Conservation (phyloP, 1,140 invertebrate species). For the Diabrotica virgifera region DNA sequence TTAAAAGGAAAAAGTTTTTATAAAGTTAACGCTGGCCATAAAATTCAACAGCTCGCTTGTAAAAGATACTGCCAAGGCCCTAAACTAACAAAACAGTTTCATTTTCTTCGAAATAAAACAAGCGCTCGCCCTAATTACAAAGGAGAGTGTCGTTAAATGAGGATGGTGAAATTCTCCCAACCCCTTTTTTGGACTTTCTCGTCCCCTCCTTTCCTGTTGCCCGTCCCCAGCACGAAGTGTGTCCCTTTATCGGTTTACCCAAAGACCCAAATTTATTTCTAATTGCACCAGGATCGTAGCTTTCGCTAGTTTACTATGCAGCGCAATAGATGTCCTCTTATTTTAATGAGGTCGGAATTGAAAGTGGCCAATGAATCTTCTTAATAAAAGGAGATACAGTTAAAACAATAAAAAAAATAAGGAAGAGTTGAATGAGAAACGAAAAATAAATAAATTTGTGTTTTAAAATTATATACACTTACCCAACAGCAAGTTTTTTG, state of each 20-base stretch:
- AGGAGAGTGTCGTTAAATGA: constrained; percentile 15
- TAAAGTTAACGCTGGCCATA: neutral
- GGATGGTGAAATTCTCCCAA: neutral
- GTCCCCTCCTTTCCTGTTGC: no score
- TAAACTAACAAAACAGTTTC: constrained; percentile 21
- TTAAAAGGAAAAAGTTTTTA: no score
- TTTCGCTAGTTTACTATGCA: no score
- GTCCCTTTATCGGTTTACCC: constrained; percentile 1
- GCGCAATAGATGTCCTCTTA: no score
- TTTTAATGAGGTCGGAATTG: no score
- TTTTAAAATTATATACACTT: no score
- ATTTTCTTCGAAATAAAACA: constrained; percentile 22
- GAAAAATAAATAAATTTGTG: no score
- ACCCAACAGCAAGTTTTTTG: no score
- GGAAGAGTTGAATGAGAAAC: no score
- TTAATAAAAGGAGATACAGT: no score
- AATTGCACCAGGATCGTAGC: neutral
- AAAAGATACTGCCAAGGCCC: neutral
- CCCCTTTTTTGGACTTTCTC: neutral
- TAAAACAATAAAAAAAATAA: no score
- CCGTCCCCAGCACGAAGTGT: neutral
- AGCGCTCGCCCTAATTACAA: constrained; percentile 15
- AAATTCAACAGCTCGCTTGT: constrained; percentile 6
- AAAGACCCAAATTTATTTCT: constrained; percentile 5
- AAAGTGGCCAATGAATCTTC: no score